phyloP scores from a whole-genome alignment of 2,888 invertebrate species.

The Xylophagus ater region DNA sequence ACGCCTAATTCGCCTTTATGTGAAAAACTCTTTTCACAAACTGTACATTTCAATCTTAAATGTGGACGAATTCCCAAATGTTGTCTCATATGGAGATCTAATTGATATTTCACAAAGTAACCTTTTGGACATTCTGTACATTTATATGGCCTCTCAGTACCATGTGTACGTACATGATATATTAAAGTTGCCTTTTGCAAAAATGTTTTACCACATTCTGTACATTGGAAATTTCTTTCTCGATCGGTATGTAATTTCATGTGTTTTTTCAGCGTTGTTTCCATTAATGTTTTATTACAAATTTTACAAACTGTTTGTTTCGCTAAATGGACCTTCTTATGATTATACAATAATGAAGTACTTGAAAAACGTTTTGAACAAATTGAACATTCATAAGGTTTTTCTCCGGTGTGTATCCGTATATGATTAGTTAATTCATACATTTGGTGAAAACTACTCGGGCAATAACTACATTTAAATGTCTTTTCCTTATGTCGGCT shows the following conservation, averaged over 20 bases:
- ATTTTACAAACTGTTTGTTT: constrained; percentile 11
- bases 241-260: constrained; percentile 4
- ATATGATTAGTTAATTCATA: constrained; percentile 1
- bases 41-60: constrained; percentile 8
- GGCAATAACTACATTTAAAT: constrained; percentile 4
- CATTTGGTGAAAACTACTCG: constrained; percentile 4
- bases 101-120: constrained; percentile 10
- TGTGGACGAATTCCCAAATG: constrained; percentile 11
- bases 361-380: constrained; percentile 11
- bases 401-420: constrained; percentile 9
- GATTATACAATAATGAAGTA: constrained; percentile 6
- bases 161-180: constrained; percentile 13
- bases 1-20: constrained; percentile 12
- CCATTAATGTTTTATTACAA: constrained; percentile 11
- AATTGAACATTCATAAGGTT: constrained; percentile 10
- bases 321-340: constrained; percentile 10
- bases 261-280: constrained; percentile 9
- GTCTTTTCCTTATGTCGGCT: constrained; percentile 8
- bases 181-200: constrained; percentile 8
- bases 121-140: constrained; percentile 10
- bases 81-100: constrained; percentile 10
- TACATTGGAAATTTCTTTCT: constrained; percentile 12
- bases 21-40: constrained; percentile 11
- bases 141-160: constrained; percentile 7
- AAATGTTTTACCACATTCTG: constrained; percentile 11